Base-by-base conservation (phyloP, 2,888 invertebrate species). In the Anoplius nigerrimus region DNA sequence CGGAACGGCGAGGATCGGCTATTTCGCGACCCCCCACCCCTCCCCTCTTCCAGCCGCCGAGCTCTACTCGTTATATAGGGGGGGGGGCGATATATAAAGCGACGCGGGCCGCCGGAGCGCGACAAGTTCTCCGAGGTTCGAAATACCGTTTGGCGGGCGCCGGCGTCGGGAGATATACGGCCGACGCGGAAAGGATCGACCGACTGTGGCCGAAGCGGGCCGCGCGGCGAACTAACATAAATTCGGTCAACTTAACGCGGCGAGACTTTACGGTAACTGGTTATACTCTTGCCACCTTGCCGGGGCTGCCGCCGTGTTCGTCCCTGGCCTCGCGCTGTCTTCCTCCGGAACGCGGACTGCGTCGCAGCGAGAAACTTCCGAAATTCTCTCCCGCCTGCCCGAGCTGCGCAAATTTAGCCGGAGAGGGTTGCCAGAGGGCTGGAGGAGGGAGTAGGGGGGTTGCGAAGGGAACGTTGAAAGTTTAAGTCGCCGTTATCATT, bases 161-260 rank as follows among this genome's bases (percentile, higher is more conserved):
- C 52, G 6, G 20, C 24, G n/a, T n/a, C n/a, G n/a, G 42, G 21
- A 43, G 45, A 70, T 59, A 52, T 61, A 59, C 58, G 24, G 55
- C 8, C 43, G 46, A 62, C 57, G 48, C 51, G n/a, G n/a, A 59
- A 67, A 52, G 62, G 55, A 48, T 62, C 63, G 66, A 52, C n/a
- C n/a, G 46, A 34, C 55, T 62, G 72, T 45, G 58, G 34, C 34
- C 55, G 42, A 62, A 21, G 55, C 22, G 56, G 27, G 42, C 21
- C 34, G 51, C 34, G 24, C 15, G 59, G 48, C 51, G 46, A 65
- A 65, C 69, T 63, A 66, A 72, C 72, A 74, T 75, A 74, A 78
- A 76, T 76, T 72, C 67, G 77, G 71, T 72, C 74, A 71, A 76
- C 71, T 74, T 71, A 71, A 72, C 70, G 64, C 51, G 46, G 66